Base-by-base conservation (phyloP, 1,140 invertebrate genomes). In the Achroia grisella region DNA sequence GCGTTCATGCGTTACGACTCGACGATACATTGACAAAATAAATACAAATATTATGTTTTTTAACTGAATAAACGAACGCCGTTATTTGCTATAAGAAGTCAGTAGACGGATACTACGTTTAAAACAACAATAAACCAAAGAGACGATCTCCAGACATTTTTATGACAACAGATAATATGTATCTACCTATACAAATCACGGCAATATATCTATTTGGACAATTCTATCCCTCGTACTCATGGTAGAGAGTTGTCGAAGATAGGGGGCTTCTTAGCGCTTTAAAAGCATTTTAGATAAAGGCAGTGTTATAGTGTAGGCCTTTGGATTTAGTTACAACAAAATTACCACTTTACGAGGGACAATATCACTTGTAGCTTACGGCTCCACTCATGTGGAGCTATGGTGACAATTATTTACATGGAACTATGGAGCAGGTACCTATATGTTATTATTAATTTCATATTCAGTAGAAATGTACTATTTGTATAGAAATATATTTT, bases 271-370 rank as follows among this genome's bases (percentile, higher is more conserved):
- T 72, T 70, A 76, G 63, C 71, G 61, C 62, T 79, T 73, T 71
- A 71, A 79, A 76, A 69, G 63, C 65, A 62, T 83, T 80, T 77
- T 66, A 76, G 75, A 82, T 75, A 83, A 76, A 61, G 17, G 62
- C 53, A 45, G 62, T 48, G 48, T 72, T 23, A 23, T 23, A 23
- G 61, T 63, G 66, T 67, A 57, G 54, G 59, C 46, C 50, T 58
- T 54, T 72, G 62, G 62, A 64, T 70, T 76, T 70, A 68, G 72
- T 72, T 62, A 75, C 71, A 66, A 78, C 67, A 79, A 79, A 71
- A 77, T 77, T 69, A 82, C 78, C 74, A 62, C 62, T 82, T 79
- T 80, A 81, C 59, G 67, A 71, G 50, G 64, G 49, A 66, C 68
- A 62, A 71, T 78, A 70, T 69, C 54, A 53, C 48, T 23, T 44